Base-by-base conservation (phyloP, 2,797 vertebrate species). In the Xenops minutus region DNA sequence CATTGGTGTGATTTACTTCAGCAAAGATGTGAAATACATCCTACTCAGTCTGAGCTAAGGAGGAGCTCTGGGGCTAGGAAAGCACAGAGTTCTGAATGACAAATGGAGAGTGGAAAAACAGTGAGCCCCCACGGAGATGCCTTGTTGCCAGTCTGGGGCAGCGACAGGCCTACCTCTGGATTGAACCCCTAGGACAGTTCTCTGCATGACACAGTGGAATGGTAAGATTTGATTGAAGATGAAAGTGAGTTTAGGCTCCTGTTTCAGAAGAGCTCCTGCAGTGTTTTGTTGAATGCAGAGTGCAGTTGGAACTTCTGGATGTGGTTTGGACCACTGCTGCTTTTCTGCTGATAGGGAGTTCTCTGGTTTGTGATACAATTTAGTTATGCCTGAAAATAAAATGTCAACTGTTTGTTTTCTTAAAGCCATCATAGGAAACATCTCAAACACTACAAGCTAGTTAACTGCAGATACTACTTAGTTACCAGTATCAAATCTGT, bases 1-100 rank as follows among this genome's bases (percentile, higher is more conserved):
- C 59, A 22, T 92, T 94, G 84, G 15, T 78, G 46, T 91, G 85
- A 92, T 95, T 93, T 96, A 75, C 85, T 94, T 95, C 68, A 85
- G 72, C 68, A 81, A 74, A 91, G 86, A 80, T 7, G 30, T 92
- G 92, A 88, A 94, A 89, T 81, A 37, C 48, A 29, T 91, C 87
- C 62, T 77, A 39, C 81, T 91, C 29, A 27, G 69, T 68, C 82
- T 88, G 69, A 82, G 79, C 75, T 84, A 32, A 79, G 84, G 36
- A 92, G 62, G 30, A 94, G 17, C 64, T 72, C 85, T 81, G 82
- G 43, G 41, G 61, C 89, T 79, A 77, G 51, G 64, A 80, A 92
- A 88, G 39, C 0, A 0, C 62, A 46, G 66, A 37, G 49, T 71
- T 92, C 54, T 85, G 73, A 87, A 59, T 86, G 59, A 49, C 79